Conservation (phyloP, 2,113 vertebrate species). For the Myotis yumanensis region DNA sequence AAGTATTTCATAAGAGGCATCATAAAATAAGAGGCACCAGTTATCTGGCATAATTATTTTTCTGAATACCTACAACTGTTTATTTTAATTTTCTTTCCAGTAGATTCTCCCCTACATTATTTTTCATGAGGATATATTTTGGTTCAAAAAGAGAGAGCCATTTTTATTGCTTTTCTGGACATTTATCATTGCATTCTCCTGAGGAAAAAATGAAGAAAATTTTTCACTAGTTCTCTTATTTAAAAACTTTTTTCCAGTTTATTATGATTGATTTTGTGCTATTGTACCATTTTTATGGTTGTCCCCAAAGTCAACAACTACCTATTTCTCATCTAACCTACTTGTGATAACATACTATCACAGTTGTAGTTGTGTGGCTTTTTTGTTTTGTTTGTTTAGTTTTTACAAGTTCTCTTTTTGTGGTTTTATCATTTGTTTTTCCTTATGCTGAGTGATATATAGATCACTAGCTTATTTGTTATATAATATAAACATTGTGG, state of each 20-base stretch:
- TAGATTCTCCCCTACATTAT: background rate
- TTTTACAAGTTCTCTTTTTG: background rate
- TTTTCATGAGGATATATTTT: background rate
- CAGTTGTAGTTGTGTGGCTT: background rate
- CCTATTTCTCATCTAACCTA: slow-evolving; percentile 29
- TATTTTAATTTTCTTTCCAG: background rate
- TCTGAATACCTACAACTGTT: background rate
- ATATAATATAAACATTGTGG: background rate
- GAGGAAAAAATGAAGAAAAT: background rate
- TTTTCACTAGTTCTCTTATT: background rate
- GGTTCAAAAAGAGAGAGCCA: background rate
- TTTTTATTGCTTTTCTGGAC: background rate
- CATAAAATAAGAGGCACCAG: background rate
- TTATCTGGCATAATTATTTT: slow-evolving; percentile 1
- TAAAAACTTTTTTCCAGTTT: slow-evolving; percentile 8
- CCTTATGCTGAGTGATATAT: slow-evolving; percentile 58
- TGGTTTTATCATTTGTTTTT: slow-evolving; percentile 33
- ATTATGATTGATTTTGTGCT: slow-evolving; percentile 54
- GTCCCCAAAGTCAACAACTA: slow-evolving; percentile 9
- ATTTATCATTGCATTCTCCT: slow-evolving; percentile 24
- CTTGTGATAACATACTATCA: slow-evolving; percentile 27
- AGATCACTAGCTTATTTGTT: background rate
- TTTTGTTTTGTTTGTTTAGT: slow-evolving; percentile 24
- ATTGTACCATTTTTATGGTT: slow-evolving; percentile 10
- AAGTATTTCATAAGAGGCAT: background rate